phyloP scores from a whole-genome alignment of 2,888 invertebrate species.

The Tetropium fuscum region DNA sequence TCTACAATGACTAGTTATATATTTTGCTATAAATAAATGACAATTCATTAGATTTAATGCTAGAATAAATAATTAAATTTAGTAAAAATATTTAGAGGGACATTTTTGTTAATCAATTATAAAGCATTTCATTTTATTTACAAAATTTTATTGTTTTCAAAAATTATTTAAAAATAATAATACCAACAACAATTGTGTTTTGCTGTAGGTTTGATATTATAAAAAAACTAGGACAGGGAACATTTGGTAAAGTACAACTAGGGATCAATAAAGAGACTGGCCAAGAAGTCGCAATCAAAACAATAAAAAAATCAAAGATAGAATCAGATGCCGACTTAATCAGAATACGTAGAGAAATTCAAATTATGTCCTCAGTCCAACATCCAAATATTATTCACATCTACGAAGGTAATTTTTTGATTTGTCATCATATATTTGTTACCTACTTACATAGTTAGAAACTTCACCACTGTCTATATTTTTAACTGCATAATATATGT shows the following conservation, averaged over 20 bases:
- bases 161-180: too few species aligned
- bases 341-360: constrained; percentile 96
- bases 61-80: not conserved
- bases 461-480: too few species aligned
- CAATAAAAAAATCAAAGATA: constrained; percentile 96
- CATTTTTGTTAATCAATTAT: too few species aligned
- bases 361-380: constrained; percentile 98
- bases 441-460: too few species aligned
- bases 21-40: too few species aligned
- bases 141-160: too few species aligned
- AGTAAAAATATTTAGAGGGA: too few species aligned
- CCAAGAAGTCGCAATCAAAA: constrained; percentile 99
- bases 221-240: constrained; percentile 97
- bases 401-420: constrained; percentile 87
- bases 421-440: not conserved
- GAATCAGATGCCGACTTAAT: constrained; percentile 97
- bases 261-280: constrained; percentile 98
- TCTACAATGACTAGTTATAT: too few species aligned
- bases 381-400: constrained; percentile 99
- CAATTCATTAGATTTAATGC: not conserved
- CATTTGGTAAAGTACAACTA: constrained; percentile 98
- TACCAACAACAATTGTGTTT: too few species aligned
- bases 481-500: too few species aligned
- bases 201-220: constrained; percentile 91
- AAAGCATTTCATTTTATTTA: too few species aligned